Conservation (phyloP, 2,797 vertebrate species). For the Peromyscus aztecus region DNA sequence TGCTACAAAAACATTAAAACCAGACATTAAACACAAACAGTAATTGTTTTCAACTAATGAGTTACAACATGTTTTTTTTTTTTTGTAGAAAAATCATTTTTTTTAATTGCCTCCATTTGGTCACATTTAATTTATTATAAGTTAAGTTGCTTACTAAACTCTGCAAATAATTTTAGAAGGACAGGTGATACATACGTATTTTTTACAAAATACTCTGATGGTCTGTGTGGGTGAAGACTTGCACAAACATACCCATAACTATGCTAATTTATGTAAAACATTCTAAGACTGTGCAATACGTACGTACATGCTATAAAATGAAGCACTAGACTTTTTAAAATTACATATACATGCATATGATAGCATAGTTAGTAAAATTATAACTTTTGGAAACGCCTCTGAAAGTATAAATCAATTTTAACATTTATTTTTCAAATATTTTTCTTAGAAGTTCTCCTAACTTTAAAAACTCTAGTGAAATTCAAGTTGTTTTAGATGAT, state of each 20-base stretch:
- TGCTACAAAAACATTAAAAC: background rate
- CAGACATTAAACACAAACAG: background rate
- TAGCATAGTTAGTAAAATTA: background rate
- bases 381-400: background rate
- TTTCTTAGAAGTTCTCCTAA: background rate
- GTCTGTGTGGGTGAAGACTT: background rate
- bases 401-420: background rate
- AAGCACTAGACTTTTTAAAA: background rate
- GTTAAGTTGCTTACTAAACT: background rate
- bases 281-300: background rate
- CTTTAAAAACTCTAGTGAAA: background rate
- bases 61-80: background rate
- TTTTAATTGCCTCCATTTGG: background rate
- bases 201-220: background rate
- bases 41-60: background rate
- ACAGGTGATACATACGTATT: background rate
- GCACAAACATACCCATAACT: background rate
- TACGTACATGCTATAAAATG: rapidly evolving
- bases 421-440: background rate
- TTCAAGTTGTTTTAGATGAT: background rate
- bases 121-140: background rate
- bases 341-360: background rate
- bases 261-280: too few relatives aligned
- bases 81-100: background rate
- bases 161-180: background rate